Conservation (phyloP, 2,113 vertebrate species). For the Coregonus clupeaformis region DNA sequence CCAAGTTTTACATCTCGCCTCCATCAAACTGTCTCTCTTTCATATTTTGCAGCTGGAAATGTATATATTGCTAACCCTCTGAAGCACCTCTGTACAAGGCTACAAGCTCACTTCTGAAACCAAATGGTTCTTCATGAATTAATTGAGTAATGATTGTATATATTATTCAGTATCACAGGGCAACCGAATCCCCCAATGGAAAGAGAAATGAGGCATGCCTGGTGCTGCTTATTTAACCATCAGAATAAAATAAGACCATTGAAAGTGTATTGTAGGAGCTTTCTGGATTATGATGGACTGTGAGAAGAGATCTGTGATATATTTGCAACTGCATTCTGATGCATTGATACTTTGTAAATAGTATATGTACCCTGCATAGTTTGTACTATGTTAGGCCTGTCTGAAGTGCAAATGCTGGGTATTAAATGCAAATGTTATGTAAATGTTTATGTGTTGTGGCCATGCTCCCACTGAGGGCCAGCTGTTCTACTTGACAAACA, state of each 20-base stretch:
- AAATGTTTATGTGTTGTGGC: background rate
- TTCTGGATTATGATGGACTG: too few species aligned
- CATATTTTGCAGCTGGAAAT: background rate
- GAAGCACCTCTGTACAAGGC: background rate
- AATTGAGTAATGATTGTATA: conserved; percentile 29
- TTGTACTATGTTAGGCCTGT: background rate
- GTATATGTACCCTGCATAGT: too few species aligned
- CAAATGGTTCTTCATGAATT: conserved; percentile 17
- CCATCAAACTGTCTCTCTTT: background rate
- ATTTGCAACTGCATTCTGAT: too few species aligned
- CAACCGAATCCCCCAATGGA: background rate
- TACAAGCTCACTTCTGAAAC: background rate
- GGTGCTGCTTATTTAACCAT: too few species aligned
- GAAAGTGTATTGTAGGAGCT: too few species aligned
- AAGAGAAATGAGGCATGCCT: background rate
- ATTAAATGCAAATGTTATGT: background rate
- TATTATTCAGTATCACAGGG: conserved; percentile 19
- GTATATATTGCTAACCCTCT: background rate
- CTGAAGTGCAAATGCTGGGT: background rate
- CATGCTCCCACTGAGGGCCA: conserved; percentile 36
- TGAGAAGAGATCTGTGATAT: too few species aligned
- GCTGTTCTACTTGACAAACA: conserved; percentile 53
- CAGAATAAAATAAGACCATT: too few species aligned
- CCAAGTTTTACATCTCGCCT: background rate
- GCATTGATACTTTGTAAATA: too few species aligned